Percentiles rank a stretch among this genome's conserved stretches.
These are phyloP conservation scores for Oxyruncus cristatus DNA, from an alignment of 2,113 vertebrate genomes.

Conservation along the genomic window DNA sequence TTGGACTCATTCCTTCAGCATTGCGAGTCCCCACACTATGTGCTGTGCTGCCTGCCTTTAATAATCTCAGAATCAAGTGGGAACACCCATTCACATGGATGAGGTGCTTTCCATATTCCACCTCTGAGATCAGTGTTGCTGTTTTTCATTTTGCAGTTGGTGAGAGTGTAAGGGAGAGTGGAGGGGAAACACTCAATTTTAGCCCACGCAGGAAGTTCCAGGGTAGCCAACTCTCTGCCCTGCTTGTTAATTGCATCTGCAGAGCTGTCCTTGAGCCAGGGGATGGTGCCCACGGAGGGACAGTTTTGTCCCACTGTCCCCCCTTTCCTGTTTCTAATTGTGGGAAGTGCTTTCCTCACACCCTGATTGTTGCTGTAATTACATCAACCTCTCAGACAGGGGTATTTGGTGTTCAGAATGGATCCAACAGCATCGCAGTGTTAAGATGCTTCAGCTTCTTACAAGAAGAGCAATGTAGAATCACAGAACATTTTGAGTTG, in stretches of 20 bases:
- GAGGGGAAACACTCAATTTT: neutral
- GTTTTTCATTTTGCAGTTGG: neutral
- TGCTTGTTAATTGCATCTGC: rapidly evolving
- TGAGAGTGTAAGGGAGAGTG: neutral
- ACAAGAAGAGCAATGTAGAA: neutral
- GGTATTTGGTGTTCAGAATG: neutral
- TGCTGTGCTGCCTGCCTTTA: neutral
- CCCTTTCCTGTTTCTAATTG: neutral
- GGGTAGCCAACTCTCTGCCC: neutral
- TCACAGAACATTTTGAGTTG: neutral
- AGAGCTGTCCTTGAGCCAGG: neutral
- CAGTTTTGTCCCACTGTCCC: neutral
- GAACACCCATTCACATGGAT: neutral
- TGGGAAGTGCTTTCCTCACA: neutral
- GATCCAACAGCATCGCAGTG: neutral
- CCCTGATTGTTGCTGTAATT: neutral
- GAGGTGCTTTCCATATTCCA: neutral
- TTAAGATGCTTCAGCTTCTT: neutral
- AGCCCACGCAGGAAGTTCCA: rapidly evolving
- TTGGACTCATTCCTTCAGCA: neutral
- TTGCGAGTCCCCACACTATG: rapidly evolving
- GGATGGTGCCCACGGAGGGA: neutral
- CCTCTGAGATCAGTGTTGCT: neutral
- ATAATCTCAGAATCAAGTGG: neutral
- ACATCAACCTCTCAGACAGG: neutral